Evolutionary conservation across 1,140 invertebrate genomes (phyloP), one percentile per base, ranked within the genome.

Genomic region (Drosophila pseudoananassae): DNA sequence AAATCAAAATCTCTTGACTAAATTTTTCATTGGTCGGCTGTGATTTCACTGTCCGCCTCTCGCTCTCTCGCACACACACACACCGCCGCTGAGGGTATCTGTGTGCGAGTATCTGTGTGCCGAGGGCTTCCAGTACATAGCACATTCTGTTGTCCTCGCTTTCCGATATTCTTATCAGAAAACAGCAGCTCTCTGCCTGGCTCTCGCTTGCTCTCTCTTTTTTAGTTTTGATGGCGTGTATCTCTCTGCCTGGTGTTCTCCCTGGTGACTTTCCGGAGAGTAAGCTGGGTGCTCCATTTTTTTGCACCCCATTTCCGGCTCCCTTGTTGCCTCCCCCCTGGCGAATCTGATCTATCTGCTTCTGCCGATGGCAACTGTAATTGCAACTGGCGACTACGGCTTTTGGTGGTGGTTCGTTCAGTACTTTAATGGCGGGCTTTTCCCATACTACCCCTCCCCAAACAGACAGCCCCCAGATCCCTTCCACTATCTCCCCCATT

Each of bases 11-110:
- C 85, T 90, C 85, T 85, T 91, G 85, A 91, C 90, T 92, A 91
- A 92, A 92, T 92, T 91, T 92, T 92, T 91, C 91, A 92, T 92
- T 92, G 91, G 91, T 92, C 85, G 89, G 76, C 88, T 85, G 91
- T 91, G 91, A 92, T 92, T 92, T 91, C 76, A 76, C 80, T 78
- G 74, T 73, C 78, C 68, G 61, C 72, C 61, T 69, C 75, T 63
- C 68, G 69, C 59, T 69, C 60, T 43, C 57, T 64, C 60, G 58
- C 61, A 66, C 80, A 31, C 57, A 49, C 57, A 45, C 54, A 36
- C 38, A 29, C 47, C 14, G 46, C 46, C 46, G 43, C 17, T 38
- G 36, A 20, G 43, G 46, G 51, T 60, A 14, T 57, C 23, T 54
- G 57, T 68, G 57, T 61, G 46, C 60, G 55, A 64, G 40, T 65